A percentile compares a stretch with the other conserved stretches of the same genome.
These are phyloP conservation scores for Asteroscopus sphinx DNA, from an alignment of 2,888 invertebrate genomes.

Conservation along the genomic window DNA sequence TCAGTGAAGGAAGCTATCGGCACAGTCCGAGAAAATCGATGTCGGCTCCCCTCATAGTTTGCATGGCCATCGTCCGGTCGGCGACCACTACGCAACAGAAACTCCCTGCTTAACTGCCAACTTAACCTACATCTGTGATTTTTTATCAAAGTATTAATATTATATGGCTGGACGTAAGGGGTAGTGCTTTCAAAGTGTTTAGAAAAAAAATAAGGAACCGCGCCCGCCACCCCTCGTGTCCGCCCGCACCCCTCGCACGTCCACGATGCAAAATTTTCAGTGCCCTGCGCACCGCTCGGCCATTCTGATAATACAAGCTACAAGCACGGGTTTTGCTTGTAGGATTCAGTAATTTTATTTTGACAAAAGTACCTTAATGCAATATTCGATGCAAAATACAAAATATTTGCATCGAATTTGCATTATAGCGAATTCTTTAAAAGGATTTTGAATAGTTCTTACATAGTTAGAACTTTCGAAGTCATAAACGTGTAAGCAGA, in stretches of 20 bases:
- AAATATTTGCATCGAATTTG: not conserved
- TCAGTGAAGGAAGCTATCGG: slow-evolving; percentile 81
- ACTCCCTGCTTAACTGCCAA: slow-evolving; percentile 33
- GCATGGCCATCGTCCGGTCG: slow-evolving; percentile 78
- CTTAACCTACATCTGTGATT: slow-evolving; percentile 33
- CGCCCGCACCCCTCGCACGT: slow-evolving; percentile 66
- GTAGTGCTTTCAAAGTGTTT: slow-evolving; percentile 61
- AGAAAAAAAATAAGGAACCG: slow-evolving; percentile 75
- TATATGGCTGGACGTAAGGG: slow-evolving; percentile 35
- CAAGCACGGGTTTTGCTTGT: slow-evolving; percentile 33
- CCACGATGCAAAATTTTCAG: slow-evolving; percentile 81
- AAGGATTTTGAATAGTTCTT: not conserved
- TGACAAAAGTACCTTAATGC: not conserved
- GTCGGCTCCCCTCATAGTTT: slow-evolving; percentile 86
- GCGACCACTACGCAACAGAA: slow-evolving; percentile 39
- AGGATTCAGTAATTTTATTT: slow-evolving; percentile 14
- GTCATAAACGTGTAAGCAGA: too few relatives aligned
- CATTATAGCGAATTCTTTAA: not conserved
- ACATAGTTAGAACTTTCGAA: not conserved
- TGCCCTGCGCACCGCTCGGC: slow-evolving; percentile 74
- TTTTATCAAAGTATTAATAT: slow-evolving; percentile 40
- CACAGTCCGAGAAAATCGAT: slow-evolving; percentile 88
- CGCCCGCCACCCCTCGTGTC: slow-evolving; percentile 56
- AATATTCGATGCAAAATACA: too few relatives aligned
- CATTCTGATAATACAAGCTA: slow-evolving; percentile 61